A percentile compares a stretch with the other conserved stretches of the same genome.
phyloP scores from a whole-genome alignment of 2,113 vertebrate genomes.

The Oncorhynchus tshawytscha region DNA sequence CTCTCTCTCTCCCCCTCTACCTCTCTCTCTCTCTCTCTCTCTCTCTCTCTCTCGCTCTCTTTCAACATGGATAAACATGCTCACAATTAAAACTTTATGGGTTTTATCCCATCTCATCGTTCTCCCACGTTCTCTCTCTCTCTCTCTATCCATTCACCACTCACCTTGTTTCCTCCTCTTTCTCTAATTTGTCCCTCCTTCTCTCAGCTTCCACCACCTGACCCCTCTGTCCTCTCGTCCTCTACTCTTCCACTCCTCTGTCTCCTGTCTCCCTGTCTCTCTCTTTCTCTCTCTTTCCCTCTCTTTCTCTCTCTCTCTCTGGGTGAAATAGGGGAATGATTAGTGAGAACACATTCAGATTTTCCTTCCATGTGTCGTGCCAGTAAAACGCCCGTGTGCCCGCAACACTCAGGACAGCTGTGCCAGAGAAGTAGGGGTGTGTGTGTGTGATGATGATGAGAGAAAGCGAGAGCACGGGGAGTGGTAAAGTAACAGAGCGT shows the following conservation, averaged over 20 bases:
- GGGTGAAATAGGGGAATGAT: conserved; percentile 74
- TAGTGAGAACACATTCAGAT: conserved; percentile 79
- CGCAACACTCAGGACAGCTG: conserved; percentile 68
- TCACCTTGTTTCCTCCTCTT: conserved; percentile 22
- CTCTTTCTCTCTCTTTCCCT: conserved; percentile 42
- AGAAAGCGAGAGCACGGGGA: conserved; percentile 16
- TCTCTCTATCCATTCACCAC: conserved; percentile 35
- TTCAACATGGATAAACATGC: conserved; percentile 71
- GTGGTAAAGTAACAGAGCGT: conserved; percentile 42
- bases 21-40: conserved; percentile 24
- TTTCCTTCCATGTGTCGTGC: conserved; percentile 79
- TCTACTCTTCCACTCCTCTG: conserved; percentile 33
- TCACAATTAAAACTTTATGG: conserved; percentile 70
- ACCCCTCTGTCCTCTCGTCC: conserved; percentile 14
- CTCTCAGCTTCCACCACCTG: conserved; percentile 40
- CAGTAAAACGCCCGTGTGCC: conserved; percentile 74
- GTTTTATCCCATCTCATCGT: conserved; percentile 11
- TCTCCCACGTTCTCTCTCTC: conserved; percentile 12
- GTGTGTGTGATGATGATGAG: conserved; percentile 39
- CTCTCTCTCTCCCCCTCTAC: too few relatives aligned
- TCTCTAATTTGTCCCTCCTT: conserved; percentile 33
- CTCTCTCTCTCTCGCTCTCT: conserved; percentile 15
- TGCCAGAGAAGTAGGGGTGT: conserved; percentile 71
- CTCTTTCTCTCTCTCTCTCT: conserved; percentile 47
- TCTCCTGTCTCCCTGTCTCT: conserved; percentile 33